phyloP scores from a whole-genome alignment of 2,113 vertebrate species.

The Trichomycterus rosablanca region DNA sequence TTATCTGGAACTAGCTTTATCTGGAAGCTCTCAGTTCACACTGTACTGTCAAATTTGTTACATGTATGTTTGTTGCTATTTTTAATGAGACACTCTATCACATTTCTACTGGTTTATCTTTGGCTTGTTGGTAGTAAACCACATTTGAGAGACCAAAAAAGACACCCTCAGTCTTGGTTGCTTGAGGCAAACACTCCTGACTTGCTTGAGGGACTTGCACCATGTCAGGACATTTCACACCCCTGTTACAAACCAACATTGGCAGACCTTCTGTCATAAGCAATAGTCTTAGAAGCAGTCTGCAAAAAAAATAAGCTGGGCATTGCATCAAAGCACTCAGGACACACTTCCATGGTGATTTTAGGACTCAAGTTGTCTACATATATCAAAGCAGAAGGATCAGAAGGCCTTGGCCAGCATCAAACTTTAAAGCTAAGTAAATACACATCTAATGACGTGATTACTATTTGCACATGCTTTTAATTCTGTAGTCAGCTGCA shows the following conservation, averaged over 20 bases:
- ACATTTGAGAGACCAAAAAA: constrained; percentile 39
- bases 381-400: background rate
- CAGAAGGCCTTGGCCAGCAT: too few relatives aligned
- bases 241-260: constrained; percentile 51
- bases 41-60: constrained; percentile 46
- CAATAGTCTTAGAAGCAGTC: constrained; percentile 47
- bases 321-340: constrained; percentile 43
- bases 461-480: too few relatives aligned
- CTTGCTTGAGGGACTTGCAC: constrained; percentile 48
- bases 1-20: too few relatives aligned
- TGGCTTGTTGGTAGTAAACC: constrained; percentile 51
- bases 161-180: constrained; percentile 25
- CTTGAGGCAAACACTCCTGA: constrained; percentile 45
- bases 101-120: constrained; percentile 35
- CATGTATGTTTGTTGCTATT: constrained; percentile 46
- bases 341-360: background rate
- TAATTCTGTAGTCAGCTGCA: too few relatives aligned
- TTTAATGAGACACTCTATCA: constrained; percentile 45
- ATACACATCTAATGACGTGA: too few relatives aligned
- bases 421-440: too few relatives aligned
- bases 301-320: constrained; percentile 54
- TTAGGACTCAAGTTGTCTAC: background rate
- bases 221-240: constrained; percentile 66
- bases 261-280: constrained; percentile 55
- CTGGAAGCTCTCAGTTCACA: constrained; percentile 44